Conservation (phyloP, 2,888 invertebrate genomes). For the Tribolium freemani region DNA sequence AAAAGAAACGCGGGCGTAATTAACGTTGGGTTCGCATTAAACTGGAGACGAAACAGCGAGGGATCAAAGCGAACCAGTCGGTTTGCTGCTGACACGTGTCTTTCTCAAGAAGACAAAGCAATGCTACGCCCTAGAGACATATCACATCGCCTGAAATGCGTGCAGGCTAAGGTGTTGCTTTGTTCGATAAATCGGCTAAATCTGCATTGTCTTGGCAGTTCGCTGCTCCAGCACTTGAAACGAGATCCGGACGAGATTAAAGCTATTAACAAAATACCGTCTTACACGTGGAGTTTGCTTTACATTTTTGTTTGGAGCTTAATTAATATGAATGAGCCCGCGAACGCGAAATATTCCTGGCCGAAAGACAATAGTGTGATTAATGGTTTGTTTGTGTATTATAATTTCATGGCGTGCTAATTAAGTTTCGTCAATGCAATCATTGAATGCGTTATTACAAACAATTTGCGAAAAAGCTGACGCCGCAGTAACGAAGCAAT, state of each 20-base stretch:
- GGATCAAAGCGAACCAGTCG: conserved; percentile 24
- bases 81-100: conserved; percentile 29
- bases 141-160: conserved; percentile 20
- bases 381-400: conserved; percentile 28
- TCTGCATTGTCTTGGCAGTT: background rate
- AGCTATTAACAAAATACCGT: background rate
- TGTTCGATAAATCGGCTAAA: background rate
- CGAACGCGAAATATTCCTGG: no score
- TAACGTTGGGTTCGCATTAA: background rate
- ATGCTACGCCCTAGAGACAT: conserved; percentile 28
- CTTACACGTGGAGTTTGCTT: no score
- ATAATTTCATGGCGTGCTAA: conserved; percentile 9
- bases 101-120: conserved; percentile 35
- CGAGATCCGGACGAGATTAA: background rate
- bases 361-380: conserved; percentile 38
- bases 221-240: background rate
- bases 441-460: conserved; percentile 18
- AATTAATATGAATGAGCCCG: conserved; percentile 22
- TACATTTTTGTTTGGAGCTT: background rate
- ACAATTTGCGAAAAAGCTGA: conserved; percentile 30
- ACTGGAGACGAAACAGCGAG: background rate
- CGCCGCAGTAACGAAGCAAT: conserved; percentile 19
- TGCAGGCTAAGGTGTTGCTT: conserved; percentile 21
- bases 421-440: conserved; percentile 25
- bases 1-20: background rate